Evolutionary conservation across 2,888 invertebrate genomes (phyloP), one percentile per base, ranked within the genome.

Genomic region (Clusia tigrina): DNA sequence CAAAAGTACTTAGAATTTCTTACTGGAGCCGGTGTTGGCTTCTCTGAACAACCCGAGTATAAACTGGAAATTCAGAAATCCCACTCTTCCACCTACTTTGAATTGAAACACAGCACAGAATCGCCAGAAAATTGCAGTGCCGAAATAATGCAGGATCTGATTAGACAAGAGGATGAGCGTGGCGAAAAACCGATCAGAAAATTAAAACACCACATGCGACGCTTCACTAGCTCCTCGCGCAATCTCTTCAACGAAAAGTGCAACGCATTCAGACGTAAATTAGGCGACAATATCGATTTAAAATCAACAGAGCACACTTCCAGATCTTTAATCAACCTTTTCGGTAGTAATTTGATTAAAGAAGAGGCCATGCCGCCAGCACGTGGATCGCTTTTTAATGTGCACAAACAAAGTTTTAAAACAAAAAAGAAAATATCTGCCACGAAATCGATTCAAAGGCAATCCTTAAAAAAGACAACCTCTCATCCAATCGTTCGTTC

Each of bases 201-300:
- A 51, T 81, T 88, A 74, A 73, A 87, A 60, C 76, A 89, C 20
- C 88, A 88, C 55, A 86, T 91, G 53, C 89, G 87, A 69, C 89
- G 89, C 65, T 83, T 92, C 0, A 90, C 88, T 74, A 86, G 78
- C 78, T 83, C 88, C n/a, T 87, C 87, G 0, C 87, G 87, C 54
- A 86, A 86, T 74, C 86, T 90, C 26, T 86, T 91, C 15, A 85
- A 87, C 0, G 89, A 87, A 74, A 88, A 87, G 74, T 88, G 89
- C 70, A 86, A 85, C 1, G 87, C 86, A n/a, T 78, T 88, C n/a
- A 86, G 87, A 74, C 85, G 87, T 2, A 87, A 86, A 71, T 83
- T 86, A 59, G 79, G 85, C 2, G 88, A 88, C 32, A 85, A 86
- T 37, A 77, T 62, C 12, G 74, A 74, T 48, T 76, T 78, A 6